Percentiles rank a stretch among this genome's conserved stretches.
phyloP scores from a whole-genome alignment of 2,888 invertebrate species.

The Hololepta plana region DNA sequence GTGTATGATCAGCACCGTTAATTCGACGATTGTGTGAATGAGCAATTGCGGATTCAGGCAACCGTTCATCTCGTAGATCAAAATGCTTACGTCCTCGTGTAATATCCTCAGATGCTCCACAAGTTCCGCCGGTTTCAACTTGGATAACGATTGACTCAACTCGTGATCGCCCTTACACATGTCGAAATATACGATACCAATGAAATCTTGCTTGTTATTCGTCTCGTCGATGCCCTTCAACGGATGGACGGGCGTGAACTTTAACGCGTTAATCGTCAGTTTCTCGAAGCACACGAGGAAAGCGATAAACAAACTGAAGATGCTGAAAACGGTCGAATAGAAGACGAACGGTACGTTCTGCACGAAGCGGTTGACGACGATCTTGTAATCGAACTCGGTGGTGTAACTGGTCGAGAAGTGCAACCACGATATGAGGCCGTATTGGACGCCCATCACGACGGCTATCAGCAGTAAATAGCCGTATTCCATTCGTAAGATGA shows the following conservation, averaged over 20 bases:
- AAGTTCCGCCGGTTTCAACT: constrained; percentile 14
- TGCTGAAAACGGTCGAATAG: constrained; percentile 17
- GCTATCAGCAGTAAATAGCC: constrained; percentile 13
- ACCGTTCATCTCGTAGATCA: constrained; percentile 19
- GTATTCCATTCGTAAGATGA: constrained; percentile 13
- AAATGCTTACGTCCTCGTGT: constrained; percentile 22
- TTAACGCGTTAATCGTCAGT: constrained; percentile 17
- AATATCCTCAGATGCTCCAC: constrained; percentile 22
- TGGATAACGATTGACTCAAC: constrained; percentile 11
- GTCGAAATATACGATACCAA: constrained; percentile 18
- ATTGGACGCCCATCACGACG: constrained; percentile 13
- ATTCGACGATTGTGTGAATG: constrained; percentile 19
- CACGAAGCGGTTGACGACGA: constrained; percentile 16
- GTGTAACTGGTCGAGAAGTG: constrained; percentile 15
- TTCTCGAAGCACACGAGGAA: constrained; percentile 24
- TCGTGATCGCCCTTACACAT: constrained; percentile 19
- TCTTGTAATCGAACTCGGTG: constrained; percentile 13
- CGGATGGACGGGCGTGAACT: constrained; percentile 21
- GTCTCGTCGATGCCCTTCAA: constrained; percentile 18
- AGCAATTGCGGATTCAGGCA: constrained; percentile 23
- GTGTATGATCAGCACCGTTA: constrained; percentile 21
- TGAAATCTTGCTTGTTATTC: constrained; percentile 17
- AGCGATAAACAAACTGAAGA: constrained; percentile 15
- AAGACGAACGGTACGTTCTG: constrained; percentile 19
- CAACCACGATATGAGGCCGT: constrained; percentile 13